Evolutionary conservation across 2,797 vertebrate species (phyloP).

Genomic region (Manis pentadactyla): DNA sequence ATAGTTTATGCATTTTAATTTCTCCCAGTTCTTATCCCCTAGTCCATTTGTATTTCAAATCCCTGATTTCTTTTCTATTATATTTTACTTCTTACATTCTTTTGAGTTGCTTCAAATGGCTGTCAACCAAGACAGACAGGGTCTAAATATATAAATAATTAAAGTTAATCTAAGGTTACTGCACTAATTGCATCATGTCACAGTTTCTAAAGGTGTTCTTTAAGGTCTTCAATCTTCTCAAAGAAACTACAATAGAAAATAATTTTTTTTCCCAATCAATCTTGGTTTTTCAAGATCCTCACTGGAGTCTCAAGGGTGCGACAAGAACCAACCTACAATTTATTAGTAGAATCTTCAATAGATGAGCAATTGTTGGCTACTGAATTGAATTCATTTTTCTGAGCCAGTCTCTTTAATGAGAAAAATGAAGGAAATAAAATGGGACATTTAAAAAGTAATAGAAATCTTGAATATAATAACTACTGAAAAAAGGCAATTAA

Average conservation of each 20-base stretch:
- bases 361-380: slow-evolving; percentile 62
- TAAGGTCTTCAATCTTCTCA: neutral
- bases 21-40: neutral
- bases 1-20: slow-evolving; percentile 25
- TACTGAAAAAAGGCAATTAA: slow-evolving; percentile 76
- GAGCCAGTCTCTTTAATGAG: slow-evolving; percentile 71
- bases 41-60: slow-evolving; percentile 14
- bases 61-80: slow-evolving; percentile 22
- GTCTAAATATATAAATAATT: slow-evolving; percentile 24
- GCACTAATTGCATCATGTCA: neutral
- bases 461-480: slow-evolving; percentile 74
- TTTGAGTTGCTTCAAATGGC: slow-evolving; percentile 44
- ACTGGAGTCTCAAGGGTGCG: slow-evolving; percentile 23
- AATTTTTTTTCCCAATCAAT: neutral
- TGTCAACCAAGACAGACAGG: neutral
- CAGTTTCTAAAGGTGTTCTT: slow-evolving; percentile 12
- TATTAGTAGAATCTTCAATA: slow-evolving; percentile 33
- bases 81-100: slow-evolving; percentile 41
- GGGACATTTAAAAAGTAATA: slow-evolving; percentile 73
- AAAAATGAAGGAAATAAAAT: slow-evolving; percentile 77
- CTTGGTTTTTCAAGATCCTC: slow-evolving; percentile 54
- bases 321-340: slow-evolving; percentile 50
- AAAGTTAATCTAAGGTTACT: neutral
- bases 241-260: slow-evolving; percentile 10
- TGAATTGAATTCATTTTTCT: slow-evolving; percentile 72